Percentiles rank a stretch among this genome's conserved stretches.
phyloP scores from a whole-genome alignment of 2,797 vertebrate genomes.

The Peromyscus attwateri region DNA sequence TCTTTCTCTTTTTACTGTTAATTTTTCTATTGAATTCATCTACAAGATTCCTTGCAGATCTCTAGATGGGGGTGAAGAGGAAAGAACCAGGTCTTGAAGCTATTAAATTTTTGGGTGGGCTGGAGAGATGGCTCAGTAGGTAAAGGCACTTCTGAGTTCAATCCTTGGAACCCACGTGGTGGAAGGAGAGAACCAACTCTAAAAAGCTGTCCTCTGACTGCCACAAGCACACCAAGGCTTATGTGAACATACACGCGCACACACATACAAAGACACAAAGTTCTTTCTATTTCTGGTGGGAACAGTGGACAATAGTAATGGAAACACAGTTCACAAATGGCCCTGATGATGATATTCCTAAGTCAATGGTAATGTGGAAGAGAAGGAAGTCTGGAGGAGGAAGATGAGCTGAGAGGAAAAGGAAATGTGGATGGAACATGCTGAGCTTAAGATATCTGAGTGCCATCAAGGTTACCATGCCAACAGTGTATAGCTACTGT shows the following conservation, averaged over 20 bases:
- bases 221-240: not conserved
- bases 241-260: not conserved
- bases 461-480: not conserved
- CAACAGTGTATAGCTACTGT: not conserved
- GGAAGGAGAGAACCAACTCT: not conserved
- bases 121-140: not conserved
- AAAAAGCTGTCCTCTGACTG: not conserved
- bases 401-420: not conserved
- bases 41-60: not conserved
- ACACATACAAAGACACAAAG: not conserved
- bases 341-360: not conserved
- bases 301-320: not conserved
- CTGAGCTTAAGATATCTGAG: not conserved
- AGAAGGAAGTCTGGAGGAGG: not conserved
- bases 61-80: not conserved
- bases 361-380: not conserved
- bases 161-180: not conserved
- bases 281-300: not conserved
- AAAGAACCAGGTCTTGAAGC: not conserved
- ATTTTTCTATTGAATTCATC: conserved; percentile 15
- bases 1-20: not conserved
- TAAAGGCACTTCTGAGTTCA: not conserved
- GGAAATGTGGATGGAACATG: not conserved
- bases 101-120: conserved; percentile 5
- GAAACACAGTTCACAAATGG: not conserved